phyloP scores from a whole-genome alignment of 2,113 vertebrate species.

The Esox niger region DNA sequence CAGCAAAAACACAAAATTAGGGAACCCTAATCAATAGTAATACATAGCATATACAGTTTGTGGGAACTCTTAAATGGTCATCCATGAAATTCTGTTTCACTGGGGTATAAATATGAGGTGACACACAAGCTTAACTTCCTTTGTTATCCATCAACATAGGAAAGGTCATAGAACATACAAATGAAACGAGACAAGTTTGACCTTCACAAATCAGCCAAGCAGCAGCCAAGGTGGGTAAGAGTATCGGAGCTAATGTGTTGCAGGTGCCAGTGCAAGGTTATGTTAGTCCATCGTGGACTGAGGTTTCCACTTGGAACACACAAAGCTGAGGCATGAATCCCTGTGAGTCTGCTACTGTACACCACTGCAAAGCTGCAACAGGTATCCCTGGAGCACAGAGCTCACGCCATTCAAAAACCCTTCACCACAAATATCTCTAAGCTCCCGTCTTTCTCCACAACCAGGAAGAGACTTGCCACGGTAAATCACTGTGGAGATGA shows the following conservation, averaged over 20 bases:
- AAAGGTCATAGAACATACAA: no score
- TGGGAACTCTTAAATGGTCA: no score
- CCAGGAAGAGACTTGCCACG: constrained; percentile 50
- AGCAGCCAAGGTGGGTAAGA: not conserved
- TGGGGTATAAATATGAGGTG: no score
- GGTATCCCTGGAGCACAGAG: constrained; percentile 25
- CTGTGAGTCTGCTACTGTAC: constrained; percentile 15
- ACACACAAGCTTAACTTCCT: no score
- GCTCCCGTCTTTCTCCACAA: constrained; percentile 39
- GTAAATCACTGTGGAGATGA: constrained; percentile 66
- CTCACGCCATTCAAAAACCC: constrained; percentile 23
- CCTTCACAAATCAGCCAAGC: no score
- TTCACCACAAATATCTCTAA: constrained; percentile 45
- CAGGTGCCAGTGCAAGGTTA: not conserved
- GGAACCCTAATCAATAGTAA: no score
- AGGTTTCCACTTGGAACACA: not conserved
- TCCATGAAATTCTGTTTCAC: no score
- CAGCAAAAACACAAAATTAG: no score
- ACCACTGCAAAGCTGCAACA: constrained; percentile 26
- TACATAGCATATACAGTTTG: no score
- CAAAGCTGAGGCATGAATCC: constrained; percentile 19
- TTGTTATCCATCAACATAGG: no score
- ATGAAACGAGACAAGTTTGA: no score
- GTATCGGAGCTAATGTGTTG: not conserved
- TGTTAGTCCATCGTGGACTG: not conserved